Conservation (phyloP, 92 coral and sea anemone genomes). For the Diadumene lineata region DNA sequence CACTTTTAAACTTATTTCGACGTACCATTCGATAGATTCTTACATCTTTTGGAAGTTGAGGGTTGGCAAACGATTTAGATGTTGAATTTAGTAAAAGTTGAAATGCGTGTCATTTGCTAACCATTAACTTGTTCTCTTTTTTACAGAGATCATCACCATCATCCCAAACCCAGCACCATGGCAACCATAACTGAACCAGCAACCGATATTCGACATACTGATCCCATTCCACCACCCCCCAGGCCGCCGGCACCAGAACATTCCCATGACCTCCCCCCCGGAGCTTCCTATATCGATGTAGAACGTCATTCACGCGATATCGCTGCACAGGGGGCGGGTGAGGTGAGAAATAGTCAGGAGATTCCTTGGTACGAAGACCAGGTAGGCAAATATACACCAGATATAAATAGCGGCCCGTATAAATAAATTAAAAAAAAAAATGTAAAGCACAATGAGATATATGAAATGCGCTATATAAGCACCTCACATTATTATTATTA, state of each 20-base stretch:
- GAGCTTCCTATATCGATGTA: constrained; percentile 15
- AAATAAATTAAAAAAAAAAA: too few relatives aligned
- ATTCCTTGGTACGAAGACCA: constrained; percentile 89
- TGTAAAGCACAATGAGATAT: too few relatives aligned
- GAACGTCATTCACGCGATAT: constrained; percentile 3
- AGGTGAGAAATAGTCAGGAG: constrained; percentile 13
- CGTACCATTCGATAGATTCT: too few relatives aligned
- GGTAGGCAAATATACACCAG: constrained; percentile 41
- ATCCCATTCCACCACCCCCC: neutral
- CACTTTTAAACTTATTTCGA: too few relatives aligned
- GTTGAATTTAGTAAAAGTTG: neutral
- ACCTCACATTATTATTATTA: too few relatives aligned
- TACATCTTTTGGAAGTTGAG: too few relatives aligned
- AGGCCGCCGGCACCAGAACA: neutral
- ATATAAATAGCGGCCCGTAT: too few relatives aligned
- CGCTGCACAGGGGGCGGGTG: neutral
- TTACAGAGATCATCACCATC: constrained; percentile 11
- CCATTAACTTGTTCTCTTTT: neutral
- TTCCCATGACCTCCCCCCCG: constrained; percentile 19
- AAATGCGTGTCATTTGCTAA: neutral
- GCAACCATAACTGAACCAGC: neutral
- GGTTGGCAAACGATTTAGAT: neutral
- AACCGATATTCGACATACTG: constrained; percentile 7
- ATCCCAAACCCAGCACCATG: neutral
- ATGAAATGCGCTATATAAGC: too few relatives aligned